A percentile compares a stretch with the other conserved stretches of the same genome.
Conservation (phyloP, 2,113 vertebrate species). For the Oenanthe oenanthe region DNA sequence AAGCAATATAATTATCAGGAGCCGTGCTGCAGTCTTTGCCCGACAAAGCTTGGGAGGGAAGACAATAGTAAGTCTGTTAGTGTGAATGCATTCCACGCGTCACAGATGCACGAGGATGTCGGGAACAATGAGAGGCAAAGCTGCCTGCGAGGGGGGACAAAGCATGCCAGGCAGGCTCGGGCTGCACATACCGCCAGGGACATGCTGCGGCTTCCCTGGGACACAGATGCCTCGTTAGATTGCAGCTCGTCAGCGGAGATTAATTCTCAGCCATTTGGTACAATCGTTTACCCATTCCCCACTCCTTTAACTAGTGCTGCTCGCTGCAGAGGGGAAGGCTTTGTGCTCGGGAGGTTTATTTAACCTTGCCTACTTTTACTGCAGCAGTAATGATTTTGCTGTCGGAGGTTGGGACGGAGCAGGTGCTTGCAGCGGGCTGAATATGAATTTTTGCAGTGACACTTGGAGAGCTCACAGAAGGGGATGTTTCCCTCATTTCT, state of each 20-base stretch:
- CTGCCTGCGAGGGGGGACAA: conserved; percentile 82
- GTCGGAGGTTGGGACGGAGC: conserved; percentile 36
- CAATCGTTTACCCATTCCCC: conserved; percentile 83
- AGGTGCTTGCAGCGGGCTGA: conserved; percentile 51
- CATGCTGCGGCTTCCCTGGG: conserved; percentile 79
- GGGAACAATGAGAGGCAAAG: conserved; percentile 85
- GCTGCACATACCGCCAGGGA: conserved; percentile 84
- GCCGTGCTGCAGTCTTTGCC: conserved; percentile 80
- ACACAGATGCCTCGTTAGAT: conserved; percentile 86
- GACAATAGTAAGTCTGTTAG: conserved; percentile 88
- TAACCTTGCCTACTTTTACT: conserved; percentile 73
- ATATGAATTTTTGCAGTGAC: conserved; percentile 53
- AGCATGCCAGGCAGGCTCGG: conserved; percentile 80
- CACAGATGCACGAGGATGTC: conserved; percentile 87
- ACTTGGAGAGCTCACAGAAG: neutral
- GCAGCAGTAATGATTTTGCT: conserved; percentile 67
- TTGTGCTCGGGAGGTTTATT: conserved; percentile 75
- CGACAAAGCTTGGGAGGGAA: conserved; percentile 80
- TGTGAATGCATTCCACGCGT: conserved; percentile 85
- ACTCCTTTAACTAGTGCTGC: conserved; percentile 79
- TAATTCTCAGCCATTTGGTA: conserved; percentile 87
- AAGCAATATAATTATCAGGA: conserved; percentile 89
- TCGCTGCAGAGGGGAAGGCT: conserved; percentile 64
- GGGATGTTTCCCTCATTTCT: neutral
- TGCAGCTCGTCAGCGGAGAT: conserved; percentile 83